Percentiles rank a stretch among this genome's conserved stretches.
These are phyloP conservation scores for Ochlodes sylvanus DNA, from an alignment of 2,888 invertebrate genomes.

Conservation along the genomic window DNA sequence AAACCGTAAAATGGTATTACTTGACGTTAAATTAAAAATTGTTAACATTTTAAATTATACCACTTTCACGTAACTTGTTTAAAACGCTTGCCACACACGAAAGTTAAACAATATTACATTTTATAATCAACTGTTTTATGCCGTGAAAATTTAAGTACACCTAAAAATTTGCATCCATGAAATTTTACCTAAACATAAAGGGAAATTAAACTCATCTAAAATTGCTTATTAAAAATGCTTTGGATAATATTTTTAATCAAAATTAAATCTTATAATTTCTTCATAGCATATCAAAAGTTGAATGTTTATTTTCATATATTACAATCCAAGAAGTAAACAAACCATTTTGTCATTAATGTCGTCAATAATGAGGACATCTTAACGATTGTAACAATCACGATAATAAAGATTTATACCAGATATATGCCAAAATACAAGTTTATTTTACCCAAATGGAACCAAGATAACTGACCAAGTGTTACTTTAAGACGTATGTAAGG, in stretches of 20 bases:
- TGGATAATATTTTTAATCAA: no score
- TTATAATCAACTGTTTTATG: background rate
- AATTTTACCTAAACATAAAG: no score
- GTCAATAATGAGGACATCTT: no score
- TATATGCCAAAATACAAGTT: constrained; percentile 1
- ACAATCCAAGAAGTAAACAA: no score
- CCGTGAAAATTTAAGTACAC: background rate
- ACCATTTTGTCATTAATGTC: no score
- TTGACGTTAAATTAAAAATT: background rate
- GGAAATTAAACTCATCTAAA: no score
- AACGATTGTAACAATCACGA: background rate
- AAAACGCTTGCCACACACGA: background rate
- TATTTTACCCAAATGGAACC: background rate
- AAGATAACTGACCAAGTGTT: background rate
- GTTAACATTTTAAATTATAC: background rate
- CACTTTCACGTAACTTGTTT: background rate
- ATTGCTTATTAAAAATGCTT: no score
- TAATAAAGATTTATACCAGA: constrained; percentile 1
- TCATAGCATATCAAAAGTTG: no score
- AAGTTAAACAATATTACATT: background rate
- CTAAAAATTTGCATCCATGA: no score
- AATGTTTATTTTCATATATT: no score
- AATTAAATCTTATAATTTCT: no score
- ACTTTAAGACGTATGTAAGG: background rate
- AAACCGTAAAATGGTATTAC: constrained; percentile 7